Evolutionary conservation across 2,113 vertebrate genomes (phyloP), one percentile per base, ranked within the genome.

Genomic region (Carlito syrichta): DNA sequence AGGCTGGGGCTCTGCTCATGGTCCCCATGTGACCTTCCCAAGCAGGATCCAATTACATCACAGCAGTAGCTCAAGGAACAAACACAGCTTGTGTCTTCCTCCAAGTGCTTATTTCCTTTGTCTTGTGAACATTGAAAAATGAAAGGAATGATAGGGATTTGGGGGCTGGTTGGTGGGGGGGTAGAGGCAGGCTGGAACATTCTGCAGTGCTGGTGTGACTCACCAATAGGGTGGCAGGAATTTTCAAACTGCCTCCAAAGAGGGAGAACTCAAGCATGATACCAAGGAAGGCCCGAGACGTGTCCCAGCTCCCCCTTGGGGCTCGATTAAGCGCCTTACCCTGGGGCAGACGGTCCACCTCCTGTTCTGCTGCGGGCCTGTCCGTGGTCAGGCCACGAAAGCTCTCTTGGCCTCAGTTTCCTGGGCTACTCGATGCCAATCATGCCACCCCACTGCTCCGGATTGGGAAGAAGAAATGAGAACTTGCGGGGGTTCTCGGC

Each of bases 91-190:
- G 95, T 92, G 81, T 97, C 97, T 97, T 86, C 97, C 97, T 97
- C 97, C 94, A 73, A 96, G 89, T 71, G 93, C 97, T 98, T 95
- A 88, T 97, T 98, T 97, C 97, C 97, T 98, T 98, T 98, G 97
- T 97, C 93, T 96, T 92, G 95, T 97, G 98, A 98, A 94, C 94
- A 94, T 40, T 95, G 88, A 98, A 97, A 91, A 98, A 97, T 93
- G 98, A 98, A 98, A 98, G 96, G 98, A 98, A 98, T 98, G 93
- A 97, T 71, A 96, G 96, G 73, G 98, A 96, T 98, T 97, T 96
- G 27, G 13, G 63, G 63, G 63, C 63, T 66, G 63, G n/a, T n/a
- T n/a, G n/a, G n/a, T n/a, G n/a, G 13, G 3, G 7, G 9, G 19
- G 38, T 66, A 2, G 30, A 27, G 83, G n/a, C 43, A 25, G 19